Evolutionary conservation across 2,797 vertebrate species (phyloP).

Genomic region (Peromyscus nudipes): DNA sequence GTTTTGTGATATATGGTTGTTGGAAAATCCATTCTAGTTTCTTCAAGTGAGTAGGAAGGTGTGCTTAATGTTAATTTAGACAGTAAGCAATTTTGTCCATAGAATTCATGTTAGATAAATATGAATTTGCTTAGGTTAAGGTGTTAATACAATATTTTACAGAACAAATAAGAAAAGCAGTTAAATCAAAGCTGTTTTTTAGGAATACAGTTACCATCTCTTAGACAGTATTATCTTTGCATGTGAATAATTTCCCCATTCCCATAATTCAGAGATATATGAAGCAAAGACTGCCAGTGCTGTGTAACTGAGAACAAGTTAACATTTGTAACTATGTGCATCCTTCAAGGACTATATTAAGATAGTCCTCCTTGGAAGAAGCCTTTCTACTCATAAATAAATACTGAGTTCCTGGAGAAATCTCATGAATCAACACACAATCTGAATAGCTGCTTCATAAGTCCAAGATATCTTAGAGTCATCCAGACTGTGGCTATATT

Average conservation of each 20-base stretch:
- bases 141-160: conserved; percentile 52
- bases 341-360: conserved; percentile 32
- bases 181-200: conserved; percentile 65
- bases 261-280: conserved; percentile 34
- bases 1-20: background rate
- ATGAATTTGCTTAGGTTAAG: background rate
- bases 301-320: background rate
- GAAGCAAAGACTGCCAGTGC: background rate
- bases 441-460: conserved; percentile 51
- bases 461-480: background rate
- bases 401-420: conserved; percentile 46
- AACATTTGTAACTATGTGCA: conserved; percentile 33
- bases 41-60: conserved; percentile 30
- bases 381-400: conserved; percentile 52
- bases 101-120: conserved; percentile 63
- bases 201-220: conserved; percentile 43
- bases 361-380: conserved; percentile 20
- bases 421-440: background rate
- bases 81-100: background rate
- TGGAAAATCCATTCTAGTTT: conserved; percentile 17
- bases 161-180: conserved; percentile 63
- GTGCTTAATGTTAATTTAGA: conserved; percentile 51
- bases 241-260: conserved; percentile 12
- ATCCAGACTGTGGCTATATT: background rate
- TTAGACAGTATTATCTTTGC: background rate